Conservation (phyloP, 2,113 vertebrate species). For the Tragelaphus strepsiceros region DNA sequence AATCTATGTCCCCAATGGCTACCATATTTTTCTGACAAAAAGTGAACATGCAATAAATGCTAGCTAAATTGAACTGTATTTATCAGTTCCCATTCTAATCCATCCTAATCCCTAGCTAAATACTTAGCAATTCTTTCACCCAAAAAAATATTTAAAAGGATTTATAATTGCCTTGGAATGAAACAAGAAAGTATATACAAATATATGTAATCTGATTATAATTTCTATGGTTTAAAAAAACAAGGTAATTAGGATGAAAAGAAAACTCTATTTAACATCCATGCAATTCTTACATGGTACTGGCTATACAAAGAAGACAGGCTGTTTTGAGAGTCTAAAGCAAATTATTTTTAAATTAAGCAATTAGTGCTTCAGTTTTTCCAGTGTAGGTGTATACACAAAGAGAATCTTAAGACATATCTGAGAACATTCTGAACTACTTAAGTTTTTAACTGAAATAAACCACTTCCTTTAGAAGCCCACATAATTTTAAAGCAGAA, state of each 20-base stretch:
- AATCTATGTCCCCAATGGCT: neutral
- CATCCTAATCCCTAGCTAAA: neutral
- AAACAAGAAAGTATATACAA: neutral
- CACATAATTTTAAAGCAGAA: constrained; percentile 80
- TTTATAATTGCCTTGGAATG: neutral
- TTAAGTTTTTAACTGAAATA: constrained; percentile 82
- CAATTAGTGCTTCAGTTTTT: constrained; percentile 90
- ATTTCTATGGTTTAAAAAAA: neutral
- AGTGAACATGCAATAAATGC: neutral
- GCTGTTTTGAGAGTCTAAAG: constrained; percentile 46
- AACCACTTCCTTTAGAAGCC: constrained; percentile 90
- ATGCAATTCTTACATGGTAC: neutral
- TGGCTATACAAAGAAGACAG: constrained; percentile 28
- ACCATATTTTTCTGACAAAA: neutral
- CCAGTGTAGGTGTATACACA: constrained; percentile 90
- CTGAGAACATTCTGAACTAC: constrained; percentile 77
- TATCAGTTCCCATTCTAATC: neutral
- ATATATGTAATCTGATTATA: neutral
- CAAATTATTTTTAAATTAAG: constrained; percentile 73
- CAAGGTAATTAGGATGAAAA: constrained; percentile 16
- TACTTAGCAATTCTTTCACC: neutral
- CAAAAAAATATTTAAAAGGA: neutral
- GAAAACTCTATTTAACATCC: constrained; percentile 5
- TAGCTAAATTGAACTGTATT: neutral
- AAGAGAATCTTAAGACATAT: constrained; percentile 73